phyloP scores from a whole-genome alignment of 1,140 invertebrate species.

The Akabosia matsudoensis region DNA sequence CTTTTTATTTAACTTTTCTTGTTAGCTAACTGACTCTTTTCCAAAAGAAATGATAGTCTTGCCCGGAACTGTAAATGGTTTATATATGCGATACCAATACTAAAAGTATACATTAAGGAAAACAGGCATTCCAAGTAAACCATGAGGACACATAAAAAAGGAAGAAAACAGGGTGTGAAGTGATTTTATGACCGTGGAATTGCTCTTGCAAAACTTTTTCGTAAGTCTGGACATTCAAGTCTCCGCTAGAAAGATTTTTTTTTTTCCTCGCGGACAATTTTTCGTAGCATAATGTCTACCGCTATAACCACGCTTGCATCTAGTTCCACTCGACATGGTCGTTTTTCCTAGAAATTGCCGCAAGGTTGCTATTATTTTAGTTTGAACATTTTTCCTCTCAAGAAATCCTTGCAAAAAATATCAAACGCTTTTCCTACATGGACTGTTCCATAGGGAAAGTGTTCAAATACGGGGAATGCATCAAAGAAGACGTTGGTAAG shows the following conservation, averaged over 20 bases:
- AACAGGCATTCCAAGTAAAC: not conserved
- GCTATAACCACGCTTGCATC: no score
- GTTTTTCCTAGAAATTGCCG: not conserved
- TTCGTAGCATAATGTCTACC: not conserved
- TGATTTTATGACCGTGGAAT: constrained; percentile 22
- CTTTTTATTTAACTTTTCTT: no score
- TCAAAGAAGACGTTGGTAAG: not conserved
- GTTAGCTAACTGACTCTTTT: no score
- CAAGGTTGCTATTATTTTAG: constrained; percentile 18
- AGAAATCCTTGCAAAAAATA: no score
- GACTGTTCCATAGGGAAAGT: no score
- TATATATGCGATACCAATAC: not conserved
- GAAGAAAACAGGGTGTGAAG: constrained; percentile 20
- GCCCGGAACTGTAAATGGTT: not conserved
- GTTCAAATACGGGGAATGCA: no score
- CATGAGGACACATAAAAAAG: not conserved
- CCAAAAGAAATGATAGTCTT: no score
- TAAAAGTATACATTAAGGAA: not conserved
- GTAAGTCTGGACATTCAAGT: not conserved
- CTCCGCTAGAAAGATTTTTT: not conserved
- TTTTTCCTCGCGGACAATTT: not conserved
- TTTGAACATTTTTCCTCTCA: constrained; percentile 4
- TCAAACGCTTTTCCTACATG: no score
- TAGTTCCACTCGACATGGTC: not conserved
- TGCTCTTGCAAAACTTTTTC: constrained; percentile 18